Evolutionary conservation across 1,140 invertebrate species (phyloP), one percentile per base, ranked within the genome.

Genomic region (Apis florea): DNA sequence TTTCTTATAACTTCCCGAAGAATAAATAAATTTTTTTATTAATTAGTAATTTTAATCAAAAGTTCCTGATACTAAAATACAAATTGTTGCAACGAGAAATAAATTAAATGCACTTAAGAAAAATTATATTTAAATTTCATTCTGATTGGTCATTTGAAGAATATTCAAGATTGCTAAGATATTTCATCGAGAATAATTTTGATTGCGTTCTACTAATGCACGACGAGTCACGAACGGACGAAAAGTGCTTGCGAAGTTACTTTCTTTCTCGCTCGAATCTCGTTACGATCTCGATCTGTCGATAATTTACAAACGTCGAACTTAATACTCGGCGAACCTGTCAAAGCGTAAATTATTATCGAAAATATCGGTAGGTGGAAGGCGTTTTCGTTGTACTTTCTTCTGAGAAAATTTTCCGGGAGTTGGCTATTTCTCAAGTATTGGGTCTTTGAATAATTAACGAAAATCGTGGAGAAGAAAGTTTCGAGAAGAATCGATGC

Each of bases 301-400:
- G 78, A 73, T 74, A 80, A 80, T 80, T 80, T 73, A 74, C 53
- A 74, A 47, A 40, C 59, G 51, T 63, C 77, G 49, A 51, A 51
- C 59, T 79, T 79, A 79, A 79, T 79, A 56, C 49, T 40, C 17
- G 40, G 12, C 69, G 15, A 47, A 17, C 19, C 56, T 71, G 76
- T 79, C 76, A 71, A 63, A 71, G 17, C n/a, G 56, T 73, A 64
- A 79, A 79, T 73, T 79, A 79, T 79, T 73, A 73, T 79, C 19
- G 70, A 73, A 73, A 66, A 79, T 64, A 73, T 73, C 70, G 31
- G 49, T 31, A 11, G 11, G 47, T 31, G 51, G 31, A 4, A 26
- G 59, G 13, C 3, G 12, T 26, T 51, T 49, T 59, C 40, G 54
- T 70, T 59, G 40, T 61, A 54, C 40, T 47, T 54, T 66, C 78